Base-by-base conservation (phyloP, 2,888 invertebrate genomes). In the Atrina japonica region DNA sequence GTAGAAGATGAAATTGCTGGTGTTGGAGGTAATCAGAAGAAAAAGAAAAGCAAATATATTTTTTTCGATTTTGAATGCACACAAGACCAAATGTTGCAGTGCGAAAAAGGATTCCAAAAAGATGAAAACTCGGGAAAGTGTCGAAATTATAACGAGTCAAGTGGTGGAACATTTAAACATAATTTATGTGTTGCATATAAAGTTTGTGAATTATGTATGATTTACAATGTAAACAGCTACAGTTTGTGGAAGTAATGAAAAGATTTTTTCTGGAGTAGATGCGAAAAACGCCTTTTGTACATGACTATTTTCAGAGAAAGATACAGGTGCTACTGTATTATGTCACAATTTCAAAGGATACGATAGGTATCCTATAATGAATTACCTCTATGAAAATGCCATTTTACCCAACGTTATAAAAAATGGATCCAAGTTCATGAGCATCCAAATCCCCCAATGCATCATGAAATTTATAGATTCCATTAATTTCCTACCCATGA, bases 261-360 rank as follows among this genome's bases (percentile, higher is more conserved):
- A 29, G 16, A 23, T 65, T 56, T 70, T 70, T 50, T n/a, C n/a
- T 9, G 70, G 70, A 21, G 11, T 21, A 3, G 25, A 66, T 41
- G 69, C 78, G 7, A 60, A 43, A 16, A 30, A 58, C 0, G 27
- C 16, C 0, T 77, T 77, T 41, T 77, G 77, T 27, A 49, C 69
- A 40, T 75, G 74, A 74, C 43, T 77, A 25, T 75, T 77, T 75
- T 61, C 77, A 2, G 70, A 40, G n/a, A 58, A 66, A 47, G 71
- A 73, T 45, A 23, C 23, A 16, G 68, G 67, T 21, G 61, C 73
- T 11, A 66, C 66, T 5, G 72, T 70, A 11, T 55, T 74, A 6
- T 77, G 75, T 69, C 75, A 78, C 35, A 76, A 74, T 40, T 74
- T 76, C 35, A 76, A 73, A 45, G 74, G 71, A 14, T 76, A 76